Evolutionary conservation across 1,140 invertebrate species (phyloP), one percentile per base, ranked within the genome.

Genomic region (Euborellia annulipes): DNA sequence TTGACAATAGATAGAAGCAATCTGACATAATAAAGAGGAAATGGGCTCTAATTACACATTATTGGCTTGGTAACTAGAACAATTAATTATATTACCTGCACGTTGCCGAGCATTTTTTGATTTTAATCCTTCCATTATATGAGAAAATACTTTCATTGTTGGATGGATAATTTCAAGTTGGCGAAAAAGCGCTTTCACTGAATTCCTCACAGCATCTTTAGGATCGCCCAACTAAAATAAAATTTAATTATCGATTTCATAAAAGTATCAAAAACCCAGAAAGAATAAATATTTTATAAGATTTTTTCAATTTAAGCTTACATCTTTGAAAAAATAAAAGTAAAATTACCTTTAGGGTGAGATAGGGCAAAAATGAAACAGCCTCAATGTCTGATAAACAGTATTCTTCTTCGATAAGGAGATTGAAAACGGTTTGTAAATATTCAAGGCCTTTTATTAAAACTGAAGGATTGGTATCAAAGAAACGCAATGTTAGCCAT

Each of bases 401-500:
- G 62, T 96, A 94, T 39, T 84, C 76, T 45, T 78, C 72, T 36
- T 83, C 77, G 17, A 81, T 78, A 3, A 95, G 67, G 52, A 78
- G 70, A 47, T 74, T 75, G 60, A 97, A 94, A 16, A 95, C 79
- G 23, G 72, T 63, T 45, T 79, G 75, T 6, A 96, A 65, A 66
- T 95, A 96, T 53, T 98, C 93, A 41, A 98, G 65, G 37, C 85
- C 88, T 72, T 92, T 93, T 42, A 96, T 69, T 22, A 98, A 69
- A 21, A 98, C 93, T 19, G 90, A 92, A 16, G 94, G 93, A 70
- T 98, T 98, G 8, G 94, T 98, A 67, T 98, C 94, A 56, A 95
- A 97, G 63, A 98, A 98, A 50, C 93, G 69, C 13, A 98, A 61
- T 0, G 92, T 95, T 48, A 96, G 61, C 95, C 95, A 98, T 62